A percentile compares a stretch with the other conserved stretches of the same genome.
Conservation (phyloP, 2,888 invertebrate genomes). For the Augiades crinisus region DNA sequence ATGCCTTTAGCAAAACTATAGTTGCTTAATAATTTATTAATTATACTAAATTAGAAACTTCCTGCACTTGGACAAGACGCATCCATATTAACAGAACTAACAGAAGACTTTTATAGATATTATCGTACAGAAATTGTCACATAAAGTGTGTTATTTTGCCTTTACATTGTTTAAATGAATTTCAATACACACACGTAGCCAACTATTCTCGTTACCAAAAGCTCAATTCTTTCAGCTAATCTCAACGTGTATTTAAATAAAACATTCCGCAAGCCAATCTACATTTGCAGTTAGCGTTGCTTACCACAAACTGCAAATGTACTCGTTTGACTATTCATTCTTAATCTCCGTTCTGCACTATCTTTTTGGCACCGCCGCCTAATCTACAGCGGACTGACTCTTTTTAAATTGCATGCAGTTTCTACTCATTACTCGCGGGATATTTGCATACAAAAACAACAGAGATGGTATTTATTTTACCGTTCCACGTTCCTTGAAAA, state of each 20-base stretch:
- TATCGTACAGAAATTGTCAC: no score
- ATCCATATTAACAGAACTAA: no score
- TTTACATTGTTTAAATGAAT: no score
- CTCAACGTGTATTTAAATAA: conserved; percentile 13
- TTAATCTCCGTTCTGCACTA: conserved; percentile 58
- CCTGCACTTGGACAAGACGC: no score
- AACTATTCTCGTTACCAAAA: not conserved
- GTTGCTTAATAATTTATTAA: no score
- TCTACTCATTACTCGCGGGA: conserved; percentile 61
- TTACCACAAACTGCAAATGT: conserved; percentile 54
- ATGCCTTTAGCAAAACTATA: no score
- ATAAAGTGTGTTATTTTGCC: no score
- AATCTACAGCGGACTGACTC: conserved; percentile 47
- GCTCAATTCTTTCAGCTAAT: conserved; percentile 23
- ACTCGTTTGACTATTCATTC: conserved; percentile 66
- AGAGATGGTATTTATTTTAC: conserved; percentile 38
- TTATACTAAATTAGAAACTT: no score
- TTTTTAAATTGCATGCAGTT: conserved; percentile 70
- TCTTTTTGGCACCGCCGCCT: conserved; percentile 66
- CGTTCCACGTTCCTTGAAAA: conserved; percentile 29
- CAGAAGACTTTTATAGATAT: no score
- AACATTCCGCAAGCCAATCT: conserved; percentile 55
- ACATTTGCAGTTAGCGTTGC: conserved; percentile 38
- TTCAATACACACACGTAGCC: no score
- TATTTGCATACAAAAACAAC: conserved; percentile 62